Evolutionary conservation across 30 jellyfish, hydroid and myxozoan genomes (phyloP).

Genomic region (Chrysaora quinquecirrha): DNA sequence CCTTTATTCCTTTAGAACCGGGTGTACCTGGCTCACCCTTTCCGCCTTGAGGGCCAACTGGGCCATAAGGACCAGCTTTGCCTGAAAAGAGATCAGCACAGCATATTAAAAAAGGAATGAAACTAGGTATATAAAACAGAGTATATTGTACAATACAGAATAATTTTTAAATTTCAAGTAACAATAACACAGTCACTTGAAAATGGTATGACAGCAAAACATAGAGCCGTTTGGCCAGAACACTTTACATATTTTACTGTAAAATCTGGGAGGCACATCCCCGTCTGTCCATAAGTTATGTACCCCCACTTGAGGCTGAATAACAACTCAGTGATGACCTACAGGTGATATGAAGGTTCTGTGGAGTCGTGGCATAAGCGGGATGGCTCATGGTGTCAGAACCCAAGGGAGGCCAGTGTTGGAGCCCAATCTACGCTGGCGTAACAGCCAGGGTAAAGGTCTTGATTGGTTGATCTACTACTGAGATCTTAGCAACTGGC

Average conservation of each 20-base stretch:
- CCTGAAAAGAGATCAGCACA: neutral
- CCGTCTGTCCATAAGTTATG: no score
- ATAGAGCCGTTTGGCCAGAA: neutral
- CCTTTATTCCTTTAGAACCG: neutral
- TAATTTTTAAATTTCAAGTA: neutral
- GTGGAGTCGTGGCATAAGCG: no score
- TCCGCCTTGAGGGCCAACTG: neutral
- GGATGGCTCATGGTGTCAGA: no score
- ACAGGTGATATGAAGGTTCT: no score
- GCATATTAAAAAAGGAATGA: neutral
- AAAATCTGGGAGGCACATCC: no score
- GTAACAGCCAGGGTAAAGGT: no score
- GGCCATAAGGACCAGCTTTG: conserved; percentile 4
- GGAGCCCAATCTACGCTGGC: no score
- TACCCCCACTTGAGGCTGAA: no score
- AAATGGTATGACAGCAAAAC: neutral
- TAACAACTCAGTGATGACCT: no score
- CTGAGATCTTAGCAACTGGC: no score
- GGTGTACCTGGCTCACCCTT: neutral
- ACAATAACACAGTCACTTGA: neutral
- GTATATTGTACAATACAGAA: neutral
- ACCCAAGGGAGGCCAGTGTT: no score
- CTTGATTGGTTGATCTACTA: no score
- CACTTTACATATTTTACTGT: neutral
- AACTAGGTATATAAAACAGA: neutral